Evolutionary conservation across 2,888 invertebrate species (phyloP).

Genomic region (Pelosia muscerda): DNA sequence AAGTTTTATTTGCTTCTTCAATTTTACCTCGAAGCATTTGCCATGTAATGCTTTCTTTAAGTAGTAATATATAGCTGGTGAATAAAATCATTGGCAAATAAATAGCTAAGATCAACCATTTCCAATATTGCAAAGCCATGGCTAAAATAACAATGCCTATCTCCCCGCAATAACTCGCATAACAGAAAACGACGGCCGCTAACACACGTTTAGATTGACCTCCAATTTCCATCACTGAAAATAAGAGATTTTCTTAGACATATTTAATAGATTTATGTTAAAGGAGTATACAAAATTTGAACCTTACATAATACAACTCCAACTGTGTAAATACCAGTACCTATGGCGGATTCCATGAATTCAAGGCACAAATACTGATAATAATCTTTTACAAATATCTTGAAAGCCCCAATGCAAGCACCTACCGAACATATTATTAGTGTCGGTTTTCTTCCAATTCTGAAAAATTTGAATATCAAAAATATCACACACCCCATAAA

Average conservation of each 20-base stretch:
- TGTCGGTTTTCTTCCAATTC: slow-evolving; percentile 75
- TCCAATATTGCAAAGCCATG: slow-evolving; percentile 73
- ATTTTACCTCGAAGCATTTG: slow-evolving; percentile 71
- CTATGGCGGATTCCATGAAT: slow-evolving; percentile 72
- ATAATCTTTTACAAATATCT: slow-evolving; percentile 68
- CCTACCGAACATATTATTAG: slow-evolving; percentile 70
- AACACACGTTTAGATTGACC: slow-evolving; percentile 73
- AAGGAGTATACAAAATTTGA: background rate
- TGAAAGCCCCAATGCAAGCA: slow-evolving; percentile 67
- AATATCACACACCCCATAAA: too few relatives aligned
- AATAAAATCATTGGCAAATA: slow-evolving; percentile 70
- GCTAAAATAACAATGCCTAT: slow-evolving; percentile 70
- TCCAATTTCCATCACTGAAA: slow-evolving; percentile 77
- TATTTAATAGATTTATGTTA: background rate
- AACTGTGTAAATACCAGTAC: slow-evolving; percentile 75
- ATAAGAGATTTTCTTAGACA: slow-evolving; percentile 4
- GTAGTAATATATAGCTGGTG: slow-evolving; percentile 58
- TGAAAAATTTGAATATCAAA: slow-evolving; percentile 48
- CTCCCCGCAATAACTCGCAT: slow-evolving; percentile 74
- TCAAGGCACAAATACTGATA: slow-evolving; percentile 68
- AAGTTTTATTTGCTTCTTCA: slow-evolving; percentile 64
- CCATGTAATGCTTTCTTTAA: slow-evolving; percentile 75
- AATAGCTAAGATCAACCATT: slow-evolving; percentile 64
- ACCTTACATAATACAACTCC: slow-evolving; percentile 73
- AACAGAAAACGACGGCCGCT: slow-evolving; percentile 73